Base-by-base conservation (phyloP, 2,113 vertebrate species). In the Catagonus wagneri region DNA sequence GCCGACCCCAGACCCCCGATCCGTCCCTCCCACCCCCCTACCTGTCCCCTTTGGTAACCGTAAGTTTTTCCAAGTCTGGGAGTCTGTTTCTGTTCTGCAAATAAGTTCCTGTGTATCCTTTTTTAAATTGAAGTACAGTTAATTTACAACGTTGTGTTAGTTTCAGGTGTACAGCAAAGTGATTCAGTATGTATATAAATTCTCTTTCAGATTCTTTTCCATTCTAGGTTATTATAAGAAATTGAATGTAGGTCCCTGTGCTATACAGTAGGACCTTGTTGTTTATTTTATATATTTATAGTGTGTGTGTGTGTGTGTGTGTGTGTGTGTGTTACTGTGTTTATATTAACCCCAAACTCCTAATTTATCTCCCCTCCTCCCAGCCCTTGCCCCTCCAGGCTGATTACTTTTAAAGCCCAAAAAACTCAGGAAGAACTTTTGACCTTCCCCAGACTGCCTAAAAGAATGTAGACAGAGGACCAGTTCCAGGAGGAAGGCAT, bases 301-400 rank as follows among this genome's bases (percentile, higher is more conserved):
- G 44, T 44, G 44, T 44, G 44, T 44, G 8, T 8, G 8, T 14
- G 56, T 11, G 8, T 8, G 8, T 14, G 56, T 11, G n/a, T n/a
- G 44, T 44, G 44, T 44, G 44, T 44, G 8, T 8, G 8, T 14
- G 56, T 11, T n/a, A 78, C 29, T 56, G 19, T 76, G 52, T 54
- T 2, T 78, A 56, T 78, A 52, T 56, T 78, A 78, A 78, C n/a
- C 32, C 52, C 75, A n/a, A 14, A 78, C 52, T n/a, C 75, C 17
- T n/a, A n/a, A 56, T 5, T 2, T 78, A 56, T n/a, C 50, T n/a
- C 52, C 29, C 17, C 75, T n/a, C 52, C 29, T 10, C 74, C 50
- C 44, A 0, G 0, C 52, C 29, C 52, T 56, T 44, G 44, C 44
- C 44, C 44, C 44, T 44, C 44, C 44, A 56, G n/a, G 12, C 52